Percentiles rank a stretch among this genome's conserved stretches.
Evolutionary conservation across 2,888 invertebrate genomes (phyloP).

Genomic region (Penaeus monodon): DNA sequence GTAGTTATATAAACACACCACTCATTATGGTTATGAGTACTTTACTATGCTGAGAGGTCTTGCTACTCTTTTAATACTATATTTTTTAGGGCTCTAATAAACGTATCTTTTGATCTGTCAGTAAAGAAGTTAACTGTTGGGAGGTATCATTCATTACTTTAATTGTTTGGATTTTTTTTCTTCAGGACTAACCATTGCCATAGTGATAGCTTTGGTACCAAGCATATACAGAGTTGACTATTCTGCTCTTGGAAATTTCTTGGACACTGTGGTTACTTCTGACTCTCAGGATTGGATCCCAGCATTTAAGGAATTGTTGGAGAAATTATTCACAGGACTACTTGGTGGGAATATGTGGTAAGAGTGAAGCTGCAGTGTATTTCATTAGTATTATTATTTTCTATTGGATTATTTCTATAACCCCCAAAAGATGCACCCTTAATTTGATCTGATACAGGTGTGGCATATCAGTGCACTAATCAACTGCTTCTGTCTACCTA

Average conservation of each 20-base stretch:
- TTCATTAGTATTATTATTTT: not conserved
- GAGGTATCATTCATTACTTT: too few species aligned
- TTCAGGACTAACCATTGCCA: conserved; percentile 74
- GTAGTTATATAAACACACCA: too few species aligned
- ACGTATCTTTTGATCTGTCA: not conserved
- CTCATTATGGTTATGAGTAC: too few species aligned
- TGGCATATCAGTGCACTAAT: too few species aligned
- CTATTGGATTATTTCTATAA: too few species aligned
- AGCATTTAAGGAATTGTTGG: conserved; percentile 5
- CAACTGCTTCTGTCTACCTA: too few species aligned
- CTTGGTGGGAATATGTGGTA: conserved; percentile 35
- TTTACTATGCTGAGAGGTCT: too few species aligned
- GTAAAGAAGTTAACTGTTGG: not conserved
- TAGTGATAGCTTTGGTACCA: conserved; percentile 77
- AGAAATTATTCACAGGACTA: conserved; percentile 35
- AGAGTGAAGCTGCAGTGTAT: not conserved
- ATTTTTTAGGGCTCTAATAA: too few species aligned
- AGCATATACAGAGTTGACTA: conserved; percentile 72
- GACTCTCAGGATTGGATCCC: conserved; percentile 27
- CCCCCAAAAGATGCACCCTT: too few species aligned
- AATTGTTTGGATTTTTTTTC: not conserved
- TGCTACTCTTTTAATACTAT: too few species aligned
- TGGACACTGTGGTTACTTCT: conserved; percentile 38
- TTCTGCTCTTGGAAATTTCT: conserved; percentile 18
- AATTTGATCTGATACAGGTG: too few species aligned